phyloP scores from a whole-genome alignment of 1,140 invertebrate species.

The Drosophila murphyi region DNA sequence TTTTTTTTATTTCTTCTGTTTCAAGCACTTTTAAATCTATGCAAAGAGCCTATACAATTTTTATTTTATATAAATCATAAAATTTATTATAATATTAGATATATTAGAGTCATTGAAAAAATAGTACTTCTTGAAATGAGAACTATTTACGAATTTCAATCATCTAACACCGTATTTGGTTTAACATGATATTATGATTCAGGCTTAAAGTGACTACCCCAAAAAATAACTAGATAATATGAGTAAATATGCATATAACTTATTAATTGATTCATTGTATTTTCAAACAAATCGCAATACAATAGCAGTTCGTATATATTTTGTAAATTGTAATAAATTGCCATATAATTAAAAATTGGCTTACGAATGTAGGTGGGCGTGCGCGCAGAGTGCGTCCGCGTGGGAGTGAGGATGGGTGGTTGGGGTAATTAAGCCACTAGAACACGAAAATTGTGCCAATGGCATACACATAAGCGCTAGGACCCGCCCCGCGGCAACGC shows the following conservation, averaged over 20 bases:
- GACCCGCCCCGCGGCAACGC: conserved; percentile 2
- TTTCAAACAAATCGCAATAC: conserved; percentile 61
- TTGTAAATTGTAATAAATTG: conserved; percentile 71
- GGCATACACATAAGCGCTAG: conserved; percentile 39
- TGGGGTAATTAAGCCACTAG: conserved; percentile 10
- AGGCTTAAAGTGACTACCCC: background rate
- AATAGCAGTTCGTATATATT: conserved; percentile 53
- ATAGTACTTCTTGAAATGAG: background rate
- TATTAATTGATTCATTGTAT: conserved; percentile 36
- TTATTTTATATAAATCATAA: background rate
- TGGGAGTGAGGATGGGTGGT: background rate
- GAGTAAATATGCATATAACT: background rate
- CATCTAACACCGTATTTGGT: background rate
- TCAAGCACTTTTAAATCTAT: background rate
- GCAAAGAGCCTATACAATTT: background rate
- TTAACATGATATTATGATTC: background rate
- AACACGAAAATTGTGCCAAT: background rate
- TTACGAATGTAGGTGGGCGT: conserved; percentile 51
- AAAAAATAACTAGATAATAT: background rate
- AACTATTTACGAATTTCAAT: background rate
- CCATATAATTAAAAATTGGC: conserved; percentile 61
- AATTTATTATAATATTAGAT: background rate
- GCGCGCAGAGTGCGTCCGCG: conserved; percentile 2
- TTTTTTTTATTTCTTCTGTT: background rate
- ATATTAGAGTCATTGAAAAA: background rate